Evolutionary conservation across 92 coral and sea anemone species (phyloP), one percentile per base, ranked within the genome.

Genomic region (Ricordea florida): DNA sequence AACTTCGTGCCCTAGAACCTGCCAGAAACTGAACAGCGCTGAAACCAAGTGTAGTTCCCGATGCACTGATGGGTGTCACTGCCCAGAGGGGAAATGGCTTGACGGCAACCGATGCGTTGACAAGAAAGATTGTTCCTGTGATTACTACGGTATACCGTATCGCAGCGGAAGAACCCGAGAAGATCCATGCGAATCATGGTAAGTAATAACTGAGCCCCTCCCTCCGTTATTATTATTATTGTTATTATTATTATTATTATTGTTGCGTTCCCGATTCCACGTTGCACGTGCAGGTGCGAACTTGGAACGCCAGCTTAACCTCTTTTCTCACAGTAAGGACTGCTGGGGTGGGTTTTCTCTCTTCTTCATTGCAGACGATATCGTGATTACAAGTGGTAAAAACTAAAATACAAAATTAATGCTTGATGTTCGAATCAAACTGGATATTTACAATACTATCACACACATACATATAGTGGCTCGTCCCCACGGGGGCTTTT

Each of bases 21-120:
- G 98, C 62, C 37, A 81, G 36, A 94, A 93, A 62, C 38, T 92
- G 57, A 94, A 88, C 80, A 90, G 87, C 35, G 85, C 79, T 18
- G 82, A 87, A 50, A 82, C 76, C 40, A 80, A 50, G 58, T 94
- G 98, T 41, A 47, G 66, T 25, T 79, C 96, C 20, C 85, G 70
- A 7, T 92, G 96, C 79, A 85, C 87, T 32, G 97, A 92, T 31
- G 98, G 97, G 20, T 94, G 98, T 41, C 83, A 83, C 23, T 94
- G 98, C 38, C 93, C 98, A 7, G 50, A 29, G 27, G 97, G 97
- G 17, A 57, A 75, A 79, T 88, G 92, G 90, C 70, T 70, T 35
- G 96, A 94, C 59, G 67, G 74, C 16, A 89, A 81, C 32, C 76
- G 72, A 8, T 94, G 98, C 50, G 98, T 94, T 8, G 86, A 85